phyloP scores from a whole-genome alignment of 1,140 invertebrate genomes.

The Hyposmocoma kahamanoa region DNA sequence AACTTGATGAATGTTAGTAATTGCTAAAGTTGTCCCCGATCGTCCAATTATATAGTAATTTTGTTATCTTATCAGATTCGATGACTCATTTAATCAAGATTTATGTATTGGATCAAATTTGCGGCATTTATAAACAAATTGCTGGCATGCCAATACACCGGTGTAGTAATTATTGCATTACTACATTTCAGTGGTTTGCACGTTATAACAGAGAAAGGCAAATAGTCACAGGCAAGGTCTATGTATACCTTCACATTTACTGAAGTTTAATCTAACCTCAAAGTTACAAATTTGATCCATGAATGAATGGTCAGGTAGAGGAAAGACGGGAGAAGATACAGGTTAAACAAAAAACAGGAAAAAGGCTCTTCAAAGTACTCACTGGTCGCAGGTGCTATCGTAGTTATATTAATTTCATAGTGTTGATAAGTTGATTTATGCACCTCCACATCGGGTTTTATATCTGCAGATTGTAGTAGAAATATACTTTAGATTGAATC shows the following conservation, averaged over 20 bases:
- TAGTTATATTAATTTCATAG: slow-evolving; percentile 47
- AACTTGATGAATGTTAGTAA: slow-evolving; percentile 11
- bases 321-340: slow-evolving; percentile 27
- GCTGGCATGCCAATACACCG: too few relatives aligned
- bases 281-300: slow-evolving; percentile 40
- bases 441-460: slow-evolving; percentile 60
- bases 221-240: slow-evolving; percentile 2
- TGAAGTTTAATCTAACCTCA: slow-evolving; percentile 23
- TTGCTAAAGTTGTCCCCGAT: slow-evolving; percentile 29
- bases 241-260: slow-evolving; percentile 26
- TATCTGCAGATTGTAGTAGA: slow-evolving; percentile 66
- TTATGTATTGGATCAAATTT: slow-evolving; percentile 11
- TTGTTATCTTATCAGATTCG: slow-evolving; percentile 26
- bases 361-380: slow-evolving; percentile 49
- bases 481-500: slow-evolving; percentile 34
- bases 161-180: too few relatives aligned
- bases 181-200: too few relatives aligned
- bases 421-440: slow-evolving; percentile 54
- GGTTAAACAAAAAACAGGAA: slow-evolving; percentile 31
- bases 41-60: slow-evolving; percentile 29
- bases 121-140: slow-evolving; percentile 19
- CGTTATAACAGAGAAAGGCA: too few relatives aligned
- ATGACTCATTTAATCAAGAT: slow-evolving; percentile 26
- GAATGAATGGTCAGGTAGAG: slow-evolving; percentile 27
- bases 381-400: slow-evolving; percentile 60